A percentile compares a stretch with the other conserved stretches of the same genome.
Evolutionary conservation across 2,113 vertebrate species (phyloP).

Genomic region (Ceyx melanurus): DNA sequence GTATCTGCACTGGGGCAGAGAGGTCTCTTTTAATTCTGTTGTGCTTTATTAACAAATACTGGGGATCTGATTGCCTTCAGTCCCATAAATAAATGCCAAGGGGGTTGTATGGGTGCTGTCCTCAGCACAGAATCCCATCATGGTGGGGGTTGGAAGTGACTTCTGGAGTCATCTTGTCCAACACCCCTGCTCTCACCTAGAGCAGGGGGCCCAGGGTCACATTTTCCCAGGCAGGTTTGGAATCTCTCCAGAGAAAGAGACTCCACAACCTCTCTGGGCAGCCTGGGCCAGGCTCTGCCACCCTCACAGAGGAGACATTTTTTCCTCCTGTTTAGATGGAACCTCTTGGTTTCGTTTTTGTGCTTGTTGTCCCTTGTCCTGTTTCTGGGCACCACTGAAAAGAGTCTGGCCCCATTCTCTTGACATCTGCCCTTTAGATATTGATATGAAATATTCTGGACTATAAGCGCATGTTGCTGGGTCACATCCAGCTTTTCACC

Average conservation of each 20-base stretch:
- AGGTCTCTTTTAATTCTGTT: accelerated
- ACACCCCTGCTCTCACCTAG: neutral
- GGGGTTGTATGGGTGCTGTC: neutral
- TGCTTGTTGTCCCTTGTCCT: neutral
- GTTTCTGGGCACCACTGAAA: neutral
- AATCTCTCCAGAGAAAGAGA: neutral
- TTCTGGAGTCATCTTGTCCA: neutral
- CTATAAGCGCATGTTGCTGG: no score
- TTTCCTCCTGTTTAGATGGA: neutral
- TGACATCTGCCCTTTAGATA: no score
- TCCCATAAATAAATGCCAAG: accelerated
- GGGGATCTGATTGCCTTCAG: neutral
- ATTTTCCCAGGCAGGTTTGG: neutral
- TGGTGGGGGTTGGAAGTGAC: neutral
- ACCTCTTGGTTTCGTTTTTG: neutral
- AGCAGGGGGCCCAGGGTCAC: neutral
- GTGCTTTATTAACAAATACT: neutral
- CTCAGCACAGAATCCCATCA: neutral
- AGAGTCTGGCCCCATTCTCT: neutral
- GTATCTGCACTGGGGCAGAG: accelerated
- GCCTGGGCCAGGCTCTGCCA: neutral
- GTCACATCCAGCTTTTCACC: neutral
- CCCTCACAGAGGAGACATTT: neutral
- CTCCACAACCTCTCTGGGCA: neutral
- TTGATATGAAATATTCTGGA: no score